Conservation (phyloP, 2,797 vertebrate genomes). For the Microctenopoma stevenorrisi region DNA sequence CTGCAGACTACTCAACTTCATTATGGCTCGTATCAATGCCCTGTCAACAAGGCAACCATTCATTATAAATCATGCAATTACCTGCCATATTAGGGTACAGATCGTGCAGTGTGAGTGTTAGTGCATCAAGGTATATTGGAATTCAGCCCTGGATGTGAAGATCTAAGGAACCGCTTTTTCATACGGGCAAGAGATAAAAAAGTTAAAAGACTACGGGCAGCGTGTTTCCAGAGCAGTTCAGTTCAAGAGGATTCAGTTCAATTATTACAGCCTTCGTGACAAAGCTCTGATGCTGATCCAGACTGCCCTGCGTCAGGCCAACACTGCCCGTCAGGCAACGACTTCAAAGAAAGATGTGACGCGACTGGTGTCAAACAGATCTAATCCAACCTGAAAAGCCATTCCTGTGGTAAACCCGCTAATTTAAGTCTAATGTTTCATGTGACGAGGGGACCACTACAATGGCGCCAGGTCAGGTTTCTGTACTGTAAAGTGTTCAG, state of each 20-base stretch:
- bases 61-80: constrained; percentile 56
- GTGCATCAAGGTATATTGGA: constrained; percentile 13
- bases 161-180: not conserved
- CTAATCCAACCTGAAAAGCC: no score
- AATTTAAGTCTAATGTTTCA: constrained; percentile 1
- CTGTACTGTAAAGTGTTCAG: no score
- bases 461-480: not conserved
- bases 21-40: constrained; percentile 21
- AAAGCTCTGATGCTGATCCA: not conserved
- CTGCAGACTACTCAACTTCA: constrained; percentile 46
- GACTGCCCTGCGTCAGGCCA: no score
- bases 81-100: constrained; percentile 11
- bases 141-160: constrained; percentile 4
- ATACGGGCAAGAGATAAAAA: no score
- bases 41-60: constrained; percentile 40
- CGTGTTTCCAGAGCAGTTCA: no score
- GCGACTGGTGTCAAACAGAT: no score
- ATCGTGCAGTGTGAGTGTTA: not conserved
- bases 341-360: no score
- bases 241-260: no score
- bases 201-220: no score
- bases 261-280: not conserved
- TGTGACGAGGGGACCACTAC: not conserved
- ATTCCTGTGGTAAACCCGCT: not conserved
- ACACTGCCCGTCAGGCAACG: no score